phyloP scores from a whole-genome alignment of 30 jellyfish, hydroid and myxozoan genomes.

The Rhopilema esculentum region DNA sequence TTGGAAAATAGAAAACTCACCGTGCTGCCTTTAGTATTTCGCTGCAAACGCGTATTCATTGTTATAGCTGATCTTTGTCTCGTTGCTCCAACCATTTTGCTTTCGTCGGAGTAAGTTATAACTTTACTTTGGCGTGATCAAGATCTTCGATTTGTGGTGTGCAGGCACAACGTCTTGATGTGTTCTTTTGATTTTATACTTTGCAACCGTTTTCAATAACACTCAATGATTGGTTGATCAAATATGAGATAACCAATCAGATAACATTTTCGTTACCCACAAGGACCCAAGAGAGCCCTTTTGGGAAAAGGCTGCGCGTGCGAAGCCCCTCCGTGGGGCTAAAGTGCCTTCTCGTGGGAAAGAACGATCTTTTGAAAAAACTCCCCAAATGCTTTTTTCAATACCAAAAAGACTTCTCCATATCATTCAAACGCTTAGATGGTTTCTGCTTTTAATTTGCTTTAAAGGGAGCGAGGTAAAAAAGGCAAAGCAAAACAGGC shows the following conservation, averaged over 20 bases:
- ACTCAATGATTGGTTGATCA: conserved; percentile 32
- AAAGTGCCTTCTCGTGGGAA: not conserved
- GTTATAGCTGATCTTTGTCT: not conserved
- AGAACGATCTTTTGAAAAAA: not conserved
- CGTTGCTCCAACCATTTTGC: not conserved
- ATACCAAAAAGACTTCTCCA: not conserved
- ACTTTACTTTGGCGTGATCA: not conserved
- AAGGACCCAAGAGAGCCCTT: not conserved
- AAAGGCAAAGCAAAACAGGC: too few relatives aligned
- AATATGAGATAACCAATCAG: conserved; percentile 53
- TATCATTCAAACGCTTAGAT: not conserved
- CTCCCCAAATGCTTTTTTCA: not conserved
- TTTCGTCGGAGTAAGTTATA: not conserved
- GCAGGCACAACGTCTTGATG: not conserved
- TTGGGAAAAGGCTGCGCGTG: not conserved
- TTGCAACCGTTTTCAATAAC: conserved; percentile 38
- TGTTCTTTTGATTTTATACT: conserved; percentile 62
- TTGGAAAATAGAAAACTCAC: not conserved
- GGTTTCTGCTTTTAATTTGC: not conserved
- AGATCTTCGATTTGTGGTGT: too few relatives aligned
- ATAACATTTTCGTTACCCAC: not conserved
- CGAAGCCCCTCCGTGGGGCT: too few relatives aligned
- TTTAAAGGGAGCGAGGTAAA: too few relatives aligned
- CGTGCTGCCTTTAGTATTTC: not conserved
- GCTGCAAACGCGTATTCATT: not conserved